Base-by-base conservation (phyloP, 2,888 invertebrate genomes). In the Scaptomyza caliginosa region DNA sequence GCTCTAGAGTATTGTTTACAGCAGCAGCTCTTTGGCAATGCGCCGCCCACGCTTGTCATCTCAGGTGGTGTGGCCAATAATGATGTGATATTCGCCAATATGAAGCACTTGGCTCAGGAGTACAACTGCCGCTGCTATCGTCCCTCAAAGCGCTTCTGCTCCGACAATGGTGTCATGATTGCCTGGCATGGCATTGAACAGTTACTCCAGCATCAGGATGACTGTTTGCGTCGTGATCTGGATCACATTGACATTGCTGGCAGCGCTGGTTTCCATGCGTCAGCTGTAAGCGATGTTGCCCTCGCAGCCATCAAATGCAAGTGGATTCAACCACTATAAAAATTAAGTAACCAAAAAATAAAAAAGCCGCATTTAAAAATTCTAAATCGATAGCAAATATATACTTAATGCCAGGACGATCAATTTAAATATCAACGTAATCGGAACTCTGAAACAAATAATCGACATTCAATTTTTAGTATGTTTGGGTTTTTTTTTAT, bases 91-190 rank as follows among this genome's bases (percentile, higher is more conserved):
- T 94, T 94, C 48, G 92, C 93, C 70, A 94, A 95, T 48, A 91
- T 99, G 16, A 86, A 93, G 83, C 91, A 94, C 45, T 90, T 98
- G 67, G 95, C 96, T 75, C 86, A 92, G 13, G 92, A 94, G 76
- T 92, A 93, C 82, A 93, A 93, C 1, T 96, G 94, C 82, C 92
- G 92, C 85, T 92, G 96, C 4, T 92, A 94, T 56, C 93, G 96
- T 58, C 98, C 99, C 11, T 96, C 97, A 3, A 94, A 95, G 19
- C 93, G 93, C 86, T 93, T 98, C 8, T 99, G 99, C 90, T 98
- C 98, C 0, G 99, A 99, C 90, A 99, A 99, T 93, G 99, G 99
- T 6, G 94, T 98, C 28, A 99, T 99, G 99, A 97, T 99, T 82
- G 99, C 99, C 16, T 99, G 99, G 98, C 98, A 98, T 93, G 99